Percentiles rank a stretch among this genome's conserved stretches.
phyloP scores from a whole-genome alignment of 2,888 invertebrate genomes.

The Andrena marginata region DNA sequence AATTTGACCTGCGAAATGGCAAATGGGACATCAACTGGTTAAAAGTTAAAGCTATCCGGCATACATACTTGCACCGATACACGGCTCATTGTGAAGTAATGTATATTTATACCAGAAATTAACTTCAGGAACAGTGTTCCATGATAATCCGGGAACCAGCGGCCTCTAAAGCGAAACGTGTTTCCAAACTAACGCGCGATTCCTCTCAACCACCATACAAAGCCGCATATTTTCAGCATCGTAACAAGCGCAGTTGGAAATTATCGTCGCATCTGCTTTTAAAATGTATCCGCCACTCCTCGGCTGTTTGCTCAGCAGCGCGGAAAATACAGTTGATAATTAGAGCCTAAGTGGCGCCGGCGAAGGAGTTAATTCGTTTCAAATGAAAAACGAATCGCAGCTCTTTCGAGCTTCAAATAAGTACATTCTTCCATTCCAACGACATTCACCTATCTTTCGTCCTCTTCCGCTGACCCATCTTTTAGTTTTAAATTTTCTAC shows the following conservation, averaged over 20 bases:
- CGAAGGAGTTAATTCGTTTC: conserved; percentile 37
- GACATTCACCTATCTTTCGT: background rate
- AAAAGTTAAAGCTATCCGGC: background rate
- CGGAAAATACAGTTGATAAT: conserved; percentile 42
- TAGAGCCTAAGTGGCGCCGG: conserved; percentile 31
- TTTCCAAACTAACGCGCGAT: conserved; percentile 32
- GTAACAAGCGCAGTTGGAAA: conserved; percentile 31
- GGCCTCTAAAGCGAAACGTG: background rate
- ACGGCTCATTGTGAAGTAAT: background rate
- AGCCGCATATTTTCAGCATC: conserved; percentile 36
- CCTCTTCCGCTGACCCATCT: background rate
- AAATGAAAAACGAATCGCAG: conserved; percentile 37
- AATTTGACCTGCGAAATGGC: too few relatives aligned
- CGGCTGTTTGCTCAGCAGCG: conserved; percentile 38
- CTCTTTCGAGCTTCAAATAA: background rate
- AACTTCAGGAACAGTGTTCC: background rate
- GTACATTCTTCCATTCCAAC: conserved; percentile 11
- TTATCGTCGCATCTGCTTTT: conserved; percentile 16
- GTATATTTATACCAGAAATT: background rate
- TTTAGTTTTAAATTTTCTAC: too few relatives aligned
- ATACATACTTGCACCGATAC: background rate
- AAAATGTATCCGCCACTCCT: conserved; percentile 21
- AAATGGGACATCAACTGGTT: background rate
- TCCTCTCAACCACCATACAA: conserved; percentile 7
- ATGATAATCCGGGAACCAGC: conserved; percentile 12